Evolutionary conservation across 1,140 invertebrate genomes (phyloP), one percentile per base, ranked within the genome.

Genomic region (Saccostrea glomerata): DNA sequence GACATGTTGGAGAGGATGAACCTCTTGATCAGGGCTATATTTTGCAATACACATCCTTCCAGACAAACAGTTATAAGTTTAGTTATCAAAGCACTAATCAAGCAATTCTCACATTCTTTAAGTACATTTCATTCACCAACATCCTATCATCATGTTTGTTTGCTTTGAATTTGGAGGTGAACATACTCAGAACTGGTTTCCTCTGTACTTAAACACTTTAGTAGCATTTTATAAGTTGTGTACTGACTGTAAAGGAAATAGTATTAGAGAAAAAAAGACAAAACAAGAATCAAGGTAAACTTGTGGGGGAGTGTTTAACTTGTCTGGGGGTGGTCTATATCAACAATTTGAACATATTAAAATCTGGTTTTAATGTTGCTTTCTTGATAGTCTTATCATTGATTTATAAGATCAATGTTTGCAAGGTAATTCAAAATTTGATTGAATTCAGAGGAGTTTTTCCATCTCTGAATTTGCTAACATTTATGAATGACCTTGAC

Each of bases 81-180:
- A n/a, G 13, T 63, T 77, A 77, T 77, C 70, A 15, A 25, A 30
- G 23, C 15, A 77, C 25, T 77, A 25, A 77, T 36, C 23, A 77
- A 77, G 70, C 30, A 25, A 30, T 77, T 77, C 70, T 77, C 70
- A 77, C 70, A 30, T 30, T 36, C 70, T 77, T 25, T 30, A 77
- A 30, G 23, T 30, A 9, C 23, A 30, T 77, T 77, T 30, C 25
- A 30, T 30, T 15, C 15, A 36, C 15, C 70, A 77, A 77, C 70
- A 77, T 77, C 70, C 70, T 40, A 77, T 15, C 30, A 77, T 77
- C 70, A 36, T 9, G 15, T 15, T 25, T 30, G 13, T 25, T 15
- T 25, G 23, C 70, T 77, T 77, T 77, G 70, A 77, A 40, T 30
- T 36, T 3, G 36, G 25, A 36, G 70, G 25, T 77, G 12, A 13